Conservation (phyloP, 1,140 invertebrate species). For the Aleiodes sp. region DNA sequence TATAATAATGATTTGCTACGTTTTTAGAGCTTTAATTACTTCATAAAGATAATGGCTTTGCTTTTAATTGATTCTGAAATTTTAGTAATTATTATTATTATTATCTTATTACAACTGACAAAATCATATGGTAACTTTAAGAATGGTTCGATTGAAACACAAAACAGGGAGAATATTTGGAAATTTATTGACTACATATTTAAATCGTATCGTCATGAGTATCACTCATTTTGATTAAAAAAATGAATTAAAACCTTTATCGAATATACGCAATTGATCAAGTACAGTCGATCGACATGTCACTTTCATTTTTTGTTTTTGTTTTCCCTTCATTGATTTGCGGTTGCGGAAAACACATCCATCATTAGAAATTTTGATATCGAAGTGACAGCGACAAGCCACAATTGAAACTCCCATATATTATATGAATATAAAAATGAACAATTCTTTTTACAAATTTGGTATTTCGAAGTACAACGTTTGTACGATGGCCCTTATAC, state of each 20-base stretch:
- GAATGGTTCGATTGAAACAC: background rate
- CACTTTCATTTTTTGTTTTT: background rate
- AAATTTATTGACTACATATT: too few species aligned
- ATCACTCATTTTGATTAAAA: too few species aligned
- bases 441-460: too few species aligned
- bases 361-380: background rate
- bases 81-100: constrained; percentile 1
- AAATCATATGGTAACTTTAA: background rate
- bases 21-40: background rate
- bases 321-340: background rate
- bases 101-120: too few species aligned
- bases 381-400: background rate
- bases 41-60: background rate
- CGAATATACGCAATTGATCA: background rate
- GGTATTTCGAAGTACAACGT: too few species aligned
- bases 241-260: background rate
- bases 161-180: too few species aligned
- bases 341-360: background rate
- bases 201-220: too few species aligned
- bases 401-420: background rate
- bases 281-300: background rate
- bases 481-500: too few species aligned
- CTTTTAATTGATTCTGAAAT: background rate
- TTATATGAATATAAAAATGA: background rate
- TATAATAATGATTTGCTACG: background rate